These are phyloP conservation scores for Uria aalge DNA, from an alignment of 2,113 vertebrate species.

Conservation along the genomic window DNA sequence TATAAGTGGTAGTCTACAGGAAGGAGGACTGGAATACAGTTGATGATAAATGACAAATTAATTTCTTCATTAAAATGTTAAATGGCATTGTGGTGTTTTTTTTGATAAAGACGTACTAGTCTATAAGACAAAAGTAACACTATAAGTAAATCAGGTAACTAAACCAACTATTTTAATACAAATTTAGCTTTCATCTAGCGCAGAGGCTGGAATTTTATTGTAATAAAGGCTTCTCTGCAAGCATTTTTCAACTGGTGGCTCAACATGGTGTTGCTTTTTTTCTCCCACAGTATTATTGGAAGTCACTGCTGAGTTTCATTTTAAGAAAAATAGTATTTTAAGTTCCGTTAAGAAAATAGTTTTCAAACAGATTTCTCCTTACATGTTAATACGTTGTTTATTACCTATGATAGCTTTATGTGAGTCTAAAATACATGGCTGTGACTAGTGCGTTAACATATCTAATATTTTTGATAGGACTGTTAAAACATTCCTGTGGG, in stretches of 20 bases:
- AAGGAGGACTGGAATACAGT: background rate
- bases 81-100: background rate
- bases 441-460: background rate
- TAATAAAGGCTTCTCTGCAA: background rate
- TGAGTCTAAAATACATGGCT: background rate
- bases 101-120: background rate
- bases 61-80: background rate
- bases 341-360: background rate
- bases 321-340: background rate
- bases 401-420: background rate
- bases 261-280: background rate
- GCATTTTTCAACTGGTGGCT: background rate
- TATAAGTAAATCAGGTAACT: background rate
- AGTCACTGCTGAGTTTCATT: background rate
- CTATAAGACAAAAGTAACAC: background rate
- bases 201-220: background rate
- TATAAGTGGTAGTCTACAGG: background rate
- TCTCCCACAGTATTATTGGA: background rate
- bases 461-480: background rate
- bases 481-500: background rate
- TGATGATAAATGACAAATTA: background rate
- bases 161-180: background rate
- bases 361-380: background rate
- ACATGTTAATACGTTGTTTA: background rate
- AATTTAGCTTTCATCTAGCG: background rate